Percentiles rank a stretch among this genome's conserved stretches.
Conservation (phyloP, 2,888 invertebrate species). For the Lepidocyrtoides sp. region DNA sequence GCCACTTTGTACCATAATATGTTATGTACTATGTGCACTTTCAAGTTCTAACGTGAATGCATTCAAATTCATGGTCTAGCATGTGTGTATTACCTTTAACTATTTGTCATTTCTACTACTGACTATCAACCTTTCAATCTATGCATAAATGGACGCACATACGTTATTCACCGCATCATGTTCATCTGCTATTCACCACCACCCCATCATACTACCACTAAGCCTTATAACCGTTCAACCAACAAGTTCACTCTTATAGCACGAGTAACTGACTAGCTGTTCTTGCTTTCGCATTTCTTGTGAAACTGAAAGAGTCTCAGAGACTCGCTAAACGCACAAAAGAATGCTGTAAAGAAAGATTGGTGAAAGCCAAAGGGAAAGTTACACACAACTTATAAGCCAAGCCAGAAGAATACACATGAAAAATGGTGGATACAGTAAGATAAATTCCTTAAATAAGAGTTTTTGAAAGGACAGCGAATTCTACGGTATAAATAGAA, state of each 20-base stretch:
- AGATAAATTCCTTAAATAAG: no score
- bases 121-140: neutral
- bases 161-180: neutral
- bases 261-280: constrained; percentile 43
- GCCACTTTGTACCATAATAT: neutral
- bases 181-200: neutral
- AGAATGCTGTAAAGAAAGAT: neutral
- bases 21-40: neutral
- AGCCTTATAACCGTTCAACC: neutral
- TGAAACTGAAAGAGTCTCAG: constrained; percentile 41
- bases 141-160: neutral
- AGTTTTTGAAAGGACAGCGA: no score
- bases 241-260: neutral
- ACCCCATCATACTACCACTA: neutral
- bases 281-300: constrained; percentile 25
- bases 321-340: constrained; percentile 54
- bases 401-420: neutral
- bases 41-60: no score
- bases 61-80: no score
- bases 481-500: no score
- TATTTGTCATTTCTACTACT: neutral
- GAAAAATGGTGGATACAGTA: no score
- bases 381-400: neutral
- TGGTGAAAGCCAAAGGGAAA: constrained; percentile 6
- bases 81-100: no score